Evolutionary conservation across 1,140 invertebrate species (phyloP).

Genomic region (Penaeus vannamei): DNA sequence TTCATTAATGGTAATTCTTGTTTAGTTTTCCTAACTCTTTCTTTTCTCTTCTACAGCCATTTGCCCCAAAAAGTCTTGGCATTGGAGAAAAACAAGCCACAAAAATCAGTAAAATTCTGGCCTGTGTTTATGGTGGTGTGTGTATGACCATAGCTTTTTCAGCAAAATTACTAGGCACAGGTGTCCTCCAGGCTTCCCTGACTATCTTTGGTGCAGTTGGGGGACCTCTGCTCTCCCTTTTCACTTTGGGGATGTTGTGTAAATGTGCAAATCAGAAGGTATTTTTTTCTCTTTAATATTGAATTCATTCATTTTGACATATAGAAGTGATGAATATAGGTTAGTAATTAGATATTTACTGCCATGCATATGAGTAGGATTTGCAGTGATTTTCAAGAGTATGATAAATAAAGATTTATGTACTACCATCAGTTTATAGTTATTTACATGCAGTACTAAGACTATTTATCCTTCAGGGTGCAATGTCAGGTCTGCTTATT

Average conservation of each 20-base stretch:
- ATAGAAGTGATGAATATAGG: not conserved
- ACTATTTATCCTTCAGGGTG: constrained; percentile 75
- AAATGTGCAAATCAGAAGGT: constrained; percentile 77
- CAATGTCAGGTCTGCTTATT: constrained; percentile 77
- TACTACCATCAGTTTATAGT: not conserved
- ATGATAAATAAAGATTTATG: not conserved
- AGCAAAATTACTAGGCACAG: constrained; percentile 79
- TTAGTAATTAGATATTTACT: not conserved
- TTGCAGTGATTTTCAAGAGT: not conserved
- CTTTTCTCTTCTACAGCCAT: constrained; percentile 44
- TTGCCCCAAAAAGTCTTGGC: constrained; percentile 1
- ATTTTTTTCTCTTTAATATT: constrained; percentile 31
- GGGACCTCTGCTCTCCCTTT: constrained; percentile 84
- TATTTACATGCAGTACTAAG: not conserved
- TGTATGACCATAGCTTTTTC: constrained; percentile 83
- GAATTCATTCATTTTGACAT: constrained; percentile 7
- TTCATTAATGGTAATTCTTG: not conserved
- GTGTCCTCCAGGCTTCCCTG: constrained; percentile 81
- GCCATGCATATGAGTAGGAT: no score
- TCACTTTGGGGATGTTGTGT: constrained; percentile 84
- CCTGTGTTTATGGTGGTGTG: constrained; percentile 79
- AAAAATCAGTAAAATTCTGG: constrained; percentile 75
- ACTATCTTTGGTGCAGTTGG: constrained; percentile 87
- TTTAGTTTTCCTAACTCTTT: not conserved
- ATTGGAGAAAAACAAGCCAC: constrained; percentile 43